Conservation (phyloP, 2,113 vertebrate genomes). For the Rallus limicola region DNA sequence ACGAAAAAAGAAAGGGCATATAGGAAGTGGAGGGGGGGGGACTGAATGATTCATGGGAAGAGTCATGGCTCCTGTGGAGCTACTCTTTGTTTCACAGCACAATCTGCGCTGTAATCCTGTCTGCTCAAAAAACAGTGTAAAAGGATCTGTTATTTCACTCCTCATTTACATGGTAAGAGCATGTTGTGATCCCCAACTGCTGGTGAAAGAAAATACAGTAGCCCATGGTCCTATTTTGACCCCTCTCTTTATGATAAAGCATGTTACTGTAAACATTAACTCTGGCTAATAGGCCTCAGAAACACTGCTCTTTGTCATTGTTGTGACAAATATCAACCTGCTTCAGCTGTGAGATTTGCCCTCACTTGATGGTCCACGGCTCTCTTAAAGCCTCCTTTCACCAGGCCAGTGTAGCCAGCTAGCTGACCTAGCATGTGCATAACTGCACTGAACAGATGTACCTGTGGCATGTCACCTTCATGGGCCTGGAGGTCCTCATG, state of each 20-base stretch:
- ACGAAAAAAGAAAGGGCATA: background rate
- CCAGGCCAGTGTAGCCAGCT: background rate
- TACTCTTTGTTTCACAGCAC: slow-evolving; percentile 50
- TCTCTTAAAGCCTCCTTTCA: background rate
- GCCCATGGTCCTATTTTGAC: background rate
- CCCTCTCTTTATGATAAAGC: slow-evolving; percentile 18
- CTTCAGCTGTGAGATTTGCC: background rate
- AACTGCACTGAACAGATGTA: background rate
- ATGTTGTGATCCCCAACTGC: background rate
- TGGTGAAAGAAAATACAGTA: slow-evolving; percentile 43
- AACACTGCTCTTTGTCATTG: background rate
- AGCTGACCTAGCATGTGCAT: rapidly evolving
- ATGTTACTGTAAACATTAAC: slow-evolving; percentile 27
- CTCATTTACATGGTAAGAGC: slow-evolving; percentile 6
- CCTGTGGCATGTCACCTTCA: background rate
- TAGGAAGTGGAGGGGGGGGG: background rate
- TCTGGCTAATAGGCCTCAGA: background rate
- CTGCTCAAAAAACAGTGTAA: slow-evolving; percentile 27
- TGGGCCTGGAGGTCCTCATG: background rate
- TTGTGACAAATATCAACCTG: background rate
- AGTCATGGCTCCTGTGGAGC: slow-evolving; percentile 13
- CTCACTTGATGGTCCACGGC: background rate
- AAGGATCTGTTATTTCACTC: slow-evolving; percentile 23
- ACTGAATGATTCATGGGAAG: slow-evolving; percentile 31
- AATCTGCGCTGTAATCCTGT: slow-evolving; percentile 10